phyloP scores from a whole-genome alignment of 2,797 vertebrate genomes.

The Cryptoprocta ferox region DNA sequence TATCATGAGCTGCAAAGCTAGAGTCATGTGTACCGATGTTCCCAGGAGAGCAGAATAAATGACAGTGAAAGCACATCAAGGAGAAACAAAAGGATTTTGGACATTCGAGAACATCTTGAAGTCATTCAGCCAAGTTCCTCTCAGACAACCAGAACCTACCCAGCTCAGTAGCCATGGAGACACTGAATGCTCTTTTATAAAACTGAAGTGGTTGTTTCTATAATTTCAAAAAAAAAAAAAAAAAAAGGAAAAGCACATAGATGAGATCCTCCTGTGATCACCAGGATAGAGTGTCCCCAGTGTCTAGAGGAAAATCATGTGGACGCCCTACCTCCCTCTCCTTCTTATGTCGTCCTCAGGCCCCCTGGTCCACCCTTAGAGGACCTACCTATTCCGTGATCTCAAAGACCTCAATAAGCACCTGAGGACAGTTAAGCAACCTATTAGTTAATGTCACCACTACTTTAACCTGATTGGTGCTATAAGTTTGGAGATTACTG shows the following conservation, averaged over 20 bases:
- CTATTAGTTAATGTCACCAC: neutral
- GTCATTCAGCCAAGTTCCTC: neutral
- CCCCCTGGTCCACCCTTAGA: neutral
- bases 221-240: neutral
- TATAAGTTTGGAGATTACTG: neutral
- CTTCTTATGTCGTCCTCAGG: neutral
- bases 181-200: neutral
- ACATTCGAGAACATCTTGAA: neutral
- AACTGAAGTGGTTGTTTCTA: neutral
- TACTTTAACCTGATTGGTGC: neutral
- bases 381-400: neutral
- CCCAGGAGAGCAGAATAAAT: neutral
- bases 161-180: neutral
- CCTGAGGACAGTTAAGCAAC: neutral
- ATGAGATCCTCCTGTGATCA: neutral
- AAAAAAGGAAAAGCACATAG: neutral
- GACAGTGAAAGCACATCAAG: neutral
- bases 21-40: neutral
- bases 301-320: neutral
- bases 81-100: neutral
- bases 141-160: neutral
- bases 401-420: neutral
- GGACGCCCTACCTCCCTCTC: neutral
- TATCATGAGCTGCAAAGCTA: constrained; percentile 34
- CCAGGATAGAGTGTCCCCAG: neutral